Percentiles rank a stretch among this genome's conserved stretches.
These are phyloP conservation scores for Tuberolachnus salignus DNA, from an alignment of 2,888 invertebrate genomes.

Conservation along the genomic window DNA sequence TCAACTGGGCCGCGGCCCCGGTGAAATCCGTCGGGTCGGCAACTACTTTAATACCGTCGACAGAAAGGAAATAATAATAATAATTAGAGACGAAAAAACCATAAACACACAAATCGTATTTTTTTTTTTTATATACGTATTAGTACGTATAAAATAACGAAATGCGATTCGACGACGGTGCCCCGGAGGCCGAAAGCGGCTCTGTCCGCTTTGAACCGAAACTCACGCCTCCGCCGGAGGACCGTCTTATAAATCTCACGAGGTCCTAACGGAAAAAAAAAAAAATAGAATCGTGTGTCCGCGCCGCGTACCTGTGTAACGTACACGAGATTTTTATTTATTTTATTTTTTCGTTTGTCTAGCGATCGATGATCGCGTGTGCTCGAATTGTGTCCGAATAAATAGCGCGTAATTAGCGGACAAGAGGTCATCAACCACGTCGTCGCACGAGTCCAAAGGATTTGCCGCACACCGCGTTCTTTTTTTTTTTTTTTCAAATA, in stretches of 20 bases:
- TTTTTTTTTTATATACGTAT: too few species aligned
- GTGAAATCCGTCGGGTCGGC: too few species aligned
- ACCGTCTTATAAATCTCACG: slow-evolving; percentile 43
- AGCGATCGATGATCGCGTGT: slow-evolving; percentile 26
- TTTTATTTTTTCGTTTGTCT: not conserved
- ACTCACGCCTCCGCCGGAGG: slow-evolving; percentile 40
- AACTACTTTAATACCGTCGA: too few species aligned
- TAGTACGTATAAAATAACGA: not conserved
- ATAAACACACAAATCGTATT: too few species aligned
- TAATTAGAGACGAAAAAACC: too few species aligned
- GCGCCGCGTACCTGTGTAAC: too few species aligned
- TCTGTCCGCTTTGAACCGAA: slow-evolving; percentile 20
- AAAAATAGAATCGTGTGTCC: not conserved
- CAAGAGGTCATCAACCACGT: slow-evolving; percentile 23
- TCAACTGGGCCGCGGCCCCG: too few species aligned
- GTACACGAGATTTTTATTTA: too few species aligned
- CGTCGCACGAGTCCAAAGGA: not conserved
- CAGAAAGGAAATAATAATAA: too few species aligned
- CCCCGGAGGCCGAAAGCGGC: slow-evolving; percentile 26
- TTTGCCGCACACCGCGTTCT: not conserved
- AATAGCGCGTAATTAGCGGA: slow-evolving; percentile 5
- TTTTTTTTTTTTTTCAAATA: too few species aligned
- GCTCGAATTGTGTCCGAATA: slow-evolving; percentile 13
- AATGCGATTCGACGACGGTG: not conserved
- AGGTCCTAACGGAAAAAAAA: not conserved